Evolutionary conservation across 2,113 vertebrate species (phyloP).

Genomic region (Vanacampus margaritifer): DNA sequence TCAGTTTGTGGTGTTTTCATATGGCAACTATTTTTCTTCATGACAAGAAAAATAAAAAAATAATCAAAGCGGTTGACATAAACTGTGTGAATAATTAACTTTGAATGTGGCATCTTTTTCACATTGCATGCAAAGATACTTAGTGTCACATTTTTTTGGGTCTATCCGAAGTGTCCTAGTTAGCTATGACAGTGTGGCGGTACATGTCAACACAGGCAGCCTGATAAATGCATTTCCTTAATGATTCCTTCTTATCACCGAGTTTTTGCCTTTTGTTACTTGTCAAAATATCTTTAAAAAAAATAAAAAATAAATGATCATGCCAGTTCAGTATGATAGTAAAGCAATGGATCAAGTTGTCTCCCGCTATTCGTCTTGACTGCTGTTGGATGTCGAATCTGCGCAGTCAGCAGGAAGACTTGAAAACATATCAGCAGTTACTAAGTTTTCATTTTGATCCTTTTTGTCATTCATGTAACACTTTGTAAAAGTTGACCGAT

Average conservation of each 20-base stretch:
- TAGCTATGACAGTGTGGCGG: background rate
- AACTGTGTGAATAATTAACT: background rate
- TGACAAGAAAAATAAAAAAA: background rate
- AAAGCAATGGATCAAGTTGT: constrained; percentile 6
- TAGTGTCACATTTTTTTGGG: background rate
- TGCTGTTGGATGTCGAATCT: constrained; percentile 5
- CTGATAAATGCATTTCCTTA: background rate
- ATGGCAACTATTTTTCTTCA: too few species aligned
- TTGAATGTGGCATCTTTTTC: background rate
- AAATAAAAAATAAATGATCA: constrained; percentile 1
- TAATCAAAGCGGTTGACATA: background rate
- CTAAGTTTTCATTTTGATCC: constrained; percentile 19
- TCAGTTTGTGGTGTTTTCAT: too few species aligned
- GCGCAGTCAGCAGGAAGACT: constrained; percentile 8
- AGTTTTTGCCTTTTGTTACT: background rate
- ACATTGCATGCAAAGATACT: background rate
- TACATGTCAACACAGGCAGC: background rate
- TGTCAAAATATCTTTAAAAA: constrained; percentile 12
- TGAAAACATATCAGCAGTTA: constrained; percentile 16
- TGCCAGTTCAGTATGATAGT: background rate
- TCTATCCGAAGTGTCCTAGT: background rate
- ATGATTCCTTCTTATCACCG: background rate
- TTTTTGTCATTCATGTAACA: constrained; percentile 14
- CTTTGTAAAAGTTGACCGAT: background rate
- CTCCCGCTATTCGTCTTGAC: background rate